Evolutionary conservation across 2,113 vertebrate species (phyloP), one percentile per base, ranked within the genome.

Genomic region (Mirounga angustirostris): DNA sequence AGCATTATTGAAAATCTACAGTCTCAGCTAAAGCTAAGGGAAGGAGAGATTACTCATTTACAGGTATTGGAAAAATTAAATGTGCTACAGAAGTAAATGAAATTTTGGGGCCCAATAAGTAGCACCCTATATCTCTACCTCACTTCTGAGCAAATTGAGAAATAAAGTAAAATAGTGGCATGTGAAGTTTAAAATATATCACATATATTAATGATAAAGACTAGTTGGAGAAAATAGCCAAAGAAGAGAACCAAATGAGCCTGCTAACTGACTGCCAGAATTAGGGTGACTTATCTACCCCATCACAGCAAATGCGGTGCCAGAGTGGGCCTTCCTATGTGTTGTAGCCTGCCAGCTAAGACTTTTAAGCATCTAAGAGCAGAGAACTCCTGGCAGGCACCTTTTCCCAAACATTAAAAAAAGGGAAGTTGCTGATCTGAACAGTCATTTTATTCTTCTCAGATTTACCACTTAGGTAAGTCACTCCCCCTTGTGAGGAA

Each of bases 1-100:
- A 99, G 99, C 98, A 96, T 99, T 94, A 98, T 99, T 43, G 99
- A 99, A 98, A 99, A 99, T 98, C 99, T 99, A 69, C 99, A 99
- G 95, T 99, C 99, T 40, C 99, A 99, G 98, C 98, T 99, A 89
- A 99, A 99, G 98, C 99, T 99, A 78, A 98, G 99, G 98, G 99
- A 99, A 97, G 99, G 99, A 96, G 99, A 99, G 98, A 99, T 99
- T 78, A 98, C 98, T 78, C 99, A 99, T 98, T 98, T 99, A 21
- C 99, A 99, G 99, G 99, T 99, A 99, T 50, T 92, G 43, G 79
- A 73, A 97, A 93, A 86, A 52, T 89, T 50, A 80, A 59, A 92
- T 43, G 26, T 40, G 28, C 93, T 91, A 12, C 50, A 58, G 10
- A 46, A 91, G 21, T 90, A 86, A 83, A 56, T 93, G 79, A 87